Evolutionary conservation across 1,140 invertebrate genomes (phyloP).

Genomic region (Pseudomyrmex dendroicus): DNA sequence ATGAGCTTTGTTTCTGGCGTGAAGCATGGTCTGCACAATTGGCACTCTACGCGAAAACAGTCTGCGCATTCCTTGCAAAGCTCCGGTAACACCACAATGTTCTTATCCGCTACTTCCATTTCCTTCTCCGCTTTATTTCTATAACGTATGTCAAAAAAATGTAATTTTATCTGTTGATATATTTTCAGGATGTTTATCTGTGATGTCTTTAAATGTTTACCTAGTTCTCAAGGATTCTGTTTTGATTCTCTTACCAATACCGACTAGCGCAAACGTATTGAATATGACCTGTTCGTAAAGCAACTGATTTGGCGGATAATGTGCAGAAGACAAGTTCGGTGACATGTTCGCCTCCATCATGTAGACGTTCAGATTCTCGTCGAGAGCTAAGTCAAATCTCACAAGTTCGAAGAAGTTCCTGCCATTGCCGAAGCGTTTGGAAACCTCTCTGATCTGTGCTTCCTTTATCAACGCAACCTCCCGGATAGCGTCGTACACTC

Average conservation of each 20-base stretch:
- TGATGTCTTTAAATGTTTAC: slow-evolving; percentile 73
- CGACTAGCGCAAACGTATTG: slow-evolving; percentile 93
- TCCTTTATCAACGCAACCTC: slow-evolving; percentile 92
- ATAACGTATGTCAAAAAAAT: slow-evolving; percentile 52
- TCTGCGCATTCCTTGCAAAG: slow-evolving; percentile 89
- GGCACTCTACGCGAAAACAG: slow-evolving; percentile 90
- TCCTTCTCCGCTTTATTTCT: slow-evolving; percentile 85
- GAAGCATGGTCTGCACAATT: slow-evolving; percentile 92
- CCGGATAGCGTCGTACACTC: slow-evolving; percentile 92
- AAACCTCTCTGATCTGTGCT: slow-evolving; percentile 86
- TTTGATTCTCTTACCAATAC: slow-evolving; percentile 87
- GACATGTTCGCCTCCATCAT: slow-evolving; percentile 99
- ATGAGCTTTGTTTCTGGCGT: slow-evolving; percentile 86
- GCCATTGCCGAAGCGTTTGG: slow-evolving; percentile 81
- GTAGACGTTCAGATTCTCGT: slow-evolving; percentile 94
- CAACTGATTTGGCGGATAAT: slow-evolving; percentile 94
- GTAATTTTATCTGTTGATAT: slow-evolving; percentile 20
- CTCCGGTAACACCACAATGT: slow-evolving; percentile 91
- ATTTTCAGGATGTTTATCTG: slow-evolving; percentile 46
- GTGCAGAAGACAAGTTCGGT: slow-evolving; percentile 97
- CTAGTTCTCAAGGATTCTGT: slow-evolving; percentile 79
- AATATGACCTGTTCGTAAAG: slow-evolving; percentile 97
- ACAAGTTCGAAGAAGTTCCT: slow-evolving; percentile 97
- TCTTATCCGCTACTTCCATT: slow-evolving; percentile 92
- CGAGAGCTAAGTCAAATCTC: slow-evolving; percentile 96